Conservation (phyloP, 2,797 vertebrate genomes). For the Sphaeramia orbicularis region DNA sequence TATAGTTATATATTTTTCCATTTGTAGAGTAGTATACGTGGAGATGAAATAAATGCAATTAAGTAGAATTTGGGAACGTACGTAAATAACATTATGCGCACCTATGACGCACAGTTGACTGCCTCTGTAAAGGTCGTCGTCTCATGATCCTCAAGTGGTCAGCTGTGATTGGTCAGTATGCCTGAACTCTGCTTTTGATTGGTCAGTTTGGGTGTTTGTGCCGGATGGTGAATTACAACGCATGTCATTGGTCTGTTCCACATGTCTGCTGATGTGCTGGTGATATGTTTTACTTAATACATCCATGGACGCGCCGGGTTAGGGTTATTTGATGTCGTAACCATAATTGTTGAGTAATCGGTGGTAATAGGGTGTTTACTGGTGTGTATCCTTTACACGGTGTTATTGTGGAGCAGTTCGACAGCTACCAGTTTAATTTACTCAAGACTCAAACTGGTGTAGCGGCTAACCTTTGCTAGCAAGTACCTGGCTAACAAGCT, state of each 20-base stretch:
- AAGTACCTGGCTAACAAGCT: conserved; percentile 31
- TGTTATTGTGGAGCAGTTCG: neutral
- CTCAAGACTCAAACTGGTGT: neutral
- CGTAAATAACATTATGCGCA: conserved; percentile 33
- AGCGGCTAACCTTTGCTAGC: neutral
- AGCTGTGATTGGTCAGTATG: conserved; percentile 53
- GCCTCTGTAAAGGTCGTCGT: neutral
- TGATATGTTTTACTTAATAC: neutral
- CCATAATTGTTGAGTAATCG: neutral
- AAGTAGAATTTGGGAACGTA: no score
- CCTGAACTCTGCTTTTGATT: conserved; percentile 33
- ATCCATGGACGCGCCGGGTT: conserved; percentile 15
- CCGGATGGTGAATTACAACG: neutral
- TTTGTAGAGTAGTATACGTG: no score
- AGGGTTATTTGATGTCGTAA: conserved; percentile 38
- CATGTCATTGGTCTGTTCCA: conserved; percentile 57
- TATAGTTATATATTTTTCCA: no score
- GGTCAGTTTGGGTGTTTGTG: conserved; percentile 12
- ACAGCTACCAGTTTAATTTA: neutral
- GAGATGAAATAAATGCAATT: no score
- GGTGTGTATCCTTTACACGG: neutral
- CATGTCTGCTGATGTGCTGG: conserved; percentile 56
- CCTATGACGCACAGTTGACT: conserved; percentile 33
- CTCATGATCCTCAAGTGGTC: conserved; percentile 53
- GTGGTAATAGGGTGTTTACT: neutral